phyloP scores from a whole-genome alignment of 2,113 vertebrate species.

The Eidolon helvum region DNA sequence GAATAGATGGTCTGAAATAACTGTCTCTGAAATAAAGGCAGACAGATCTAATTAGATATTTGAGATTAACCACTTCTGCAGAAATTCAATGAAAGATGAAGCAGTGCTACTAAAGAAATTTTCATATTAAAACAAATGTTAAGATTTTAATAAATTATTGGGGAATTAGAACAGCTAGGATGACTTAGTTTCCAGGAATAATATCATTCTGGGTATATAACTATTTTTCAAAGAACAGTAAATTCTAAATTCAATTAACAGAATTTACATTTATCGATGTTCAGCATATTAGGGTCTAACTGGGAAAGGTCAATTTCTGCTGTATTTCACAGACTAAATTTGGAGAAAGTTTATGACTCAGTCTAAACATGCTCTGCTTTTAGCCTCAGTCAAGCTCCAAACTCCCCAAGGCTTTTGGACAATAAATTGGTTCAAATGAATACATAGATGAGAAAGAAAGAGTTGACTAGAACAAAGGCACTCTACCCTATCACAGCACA shows the following conservation, averaged over 20 bases:
- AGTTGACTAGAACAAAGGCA: neutral
- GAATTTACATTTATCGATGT: conserved; percentile 17
- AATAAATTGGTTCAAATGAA: neutral
- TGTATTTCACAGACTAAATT: neutral
- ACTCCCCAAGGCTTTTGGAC: neutral
- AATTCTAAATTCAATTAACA: conserved; percentile 74
- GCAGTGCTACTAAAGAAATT: conserved; percentile 65
- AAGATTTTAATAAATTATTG: conserved; percentile 76
- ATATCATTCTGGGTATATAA: conserved; percentile 64
- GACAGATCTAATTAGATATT: conserved; percentile 58
- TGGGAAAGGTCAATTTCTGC: neutral
- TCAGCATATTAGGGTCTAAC: neutral
- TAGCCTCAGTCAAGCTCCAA: neutral
- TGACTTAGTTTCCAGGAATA: conserved; percentile 72
- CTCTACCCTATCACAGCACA: neutral
- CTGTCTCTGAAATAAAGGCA: conserved; percentile 60
- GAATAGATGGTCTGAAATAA: conserved; percentile 44
- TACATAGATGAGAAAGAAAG: neutral
- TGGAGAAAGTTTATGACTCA: neutral
- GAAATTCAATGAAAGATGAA: conserved; percentile 78
- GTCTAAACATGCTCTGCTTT: neutral
- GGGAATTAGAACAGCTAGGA: conserved; percentile 76
- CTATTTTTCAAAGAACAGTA: conserved; percentile 77
- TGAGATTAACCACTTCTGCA: conserved; percentile 63
- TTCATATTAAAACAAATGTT: conserved; percentile 77